Base-by-base conservation (phyloP, 1,140 invertebrate species). In the Aricia agestis region DNA sequence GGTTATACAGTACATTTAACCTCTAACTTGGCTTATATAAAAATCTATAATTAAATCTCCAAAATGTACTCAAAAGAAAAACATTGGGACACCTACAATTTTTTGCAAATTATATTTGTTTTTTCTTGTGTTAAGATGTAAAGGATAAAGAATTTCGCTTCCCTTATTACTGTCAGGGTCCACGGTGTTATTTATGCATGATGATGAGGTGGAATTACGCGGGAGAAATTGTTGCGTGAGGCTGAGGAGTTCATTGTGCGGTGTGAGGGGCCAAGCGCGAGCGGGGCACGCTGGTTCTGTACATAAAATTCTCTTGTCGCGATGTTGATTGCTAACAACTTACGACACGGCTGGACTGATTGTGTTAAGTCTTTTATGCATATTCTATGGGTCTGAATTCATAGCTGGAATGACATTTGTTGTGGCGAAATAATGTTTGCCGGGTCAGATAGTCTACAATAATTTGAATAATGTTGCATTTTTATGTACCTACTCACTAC, bases 131-230 rank as follows among this genome's bases (percentile, higher is more conserved):
- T 15, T 52, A 19, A 59, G 4, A 63, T 19, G 10, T 63, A 63
- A 25, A 25, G 59, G 59, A 11, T 63, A 19, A 25, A 25, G 58
- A 63, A 63, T 19, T 63, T 11, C 19, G 18, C 18, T 63, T 25
- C 59, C 17, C 11, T 63, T 63, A 63, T 63, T 63, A 63, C 7
- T 63, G 59, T 63, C 59, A 11, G 19, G 59, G 19, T 63, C 18
- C 18, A 4, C 11, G 59, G 18, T 63, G 19, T 63, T 63, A 63
- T 63, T 63, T 63, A 63, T 63, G 59, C 59, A 25, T 63, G 59
- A 63, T 63, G 59, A 63, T 63, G 19, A 63, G 59, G 59, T 63
- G 18, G 19, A 63, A 63, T 63, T 63, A 63, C 19, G 36, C 36
- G 59, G 59, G 10, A 63, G 9, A 19, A 25, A 63, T 63, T 31